phyloP scores from a whole-genome alignment of 1,140 invertebrate species.

The Drosophila persimilis region DNA sequence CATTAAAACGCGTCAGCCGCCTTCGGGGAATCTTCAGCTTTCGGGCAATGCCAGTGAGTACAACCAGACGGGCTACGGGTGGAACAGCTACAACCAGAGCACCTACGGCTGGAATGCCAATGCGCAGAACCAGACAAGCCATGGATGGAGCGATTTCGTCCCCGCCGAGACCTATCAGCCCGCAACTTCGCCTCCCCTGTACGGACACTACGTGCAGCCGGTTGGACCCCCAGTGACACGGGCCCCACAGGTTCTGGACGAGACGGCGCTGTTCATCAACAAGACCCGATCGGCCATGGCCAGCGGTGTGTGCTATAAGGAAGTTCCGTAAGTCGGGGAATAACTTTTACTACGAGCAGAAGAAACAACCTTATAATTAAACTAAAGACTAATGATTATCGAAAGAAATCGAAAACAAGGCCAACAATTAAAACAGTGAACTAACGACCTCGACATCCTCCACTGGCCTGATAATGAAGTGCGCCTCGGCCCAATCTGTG shows the following conservation, averaged over 20 bases:
- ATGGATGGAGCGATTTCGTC: slow-evolving; percentile 47
- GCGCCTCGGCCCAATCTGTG: slow-evolving; percentile 43
- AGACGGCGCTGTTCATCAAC: slow-evolving; percentile 75
- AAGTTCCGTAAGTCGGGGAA: slow-evolving; percentile 85
- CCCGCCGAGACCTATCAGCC: slow-evolving; percentile 67
- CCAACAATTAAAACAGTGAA: slow-evolving; percentile 57
- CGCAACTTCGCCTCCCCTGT: slow-evolving; percentile 19
- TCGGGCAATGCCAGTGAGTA: slow-evolving; percentile 40
- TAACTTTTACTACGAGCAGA: neutral
- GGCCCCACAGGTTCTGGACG: slow-evolving; percentile 53
- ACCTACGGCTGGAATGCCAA: slow-evolving; percentile 15
- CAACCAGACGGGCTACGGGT: slow-evolving; percentile 21
- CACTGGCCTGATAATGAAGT: slow-evolving; percentile 62
- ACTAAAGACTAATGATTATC: slow-evolving; percentile 21
- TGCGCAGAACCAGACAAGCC: slow-evolving; percentile 25
- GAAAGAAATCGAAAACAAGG: slow-evolving; percentile 48
- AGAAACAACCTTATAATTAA: slow-evolving; percentile 14
- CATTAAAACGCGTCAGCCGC: slow-evolving; percentile 70
- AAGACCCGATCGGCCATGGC: slow-evolving; percentile 74
- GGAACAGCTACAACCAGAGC: slow-evolving; percentile 29
- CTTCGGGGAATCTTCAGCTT: slow-evolving; percentile 60
- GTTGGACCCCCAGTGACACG: slow-evolving; percentile 21
- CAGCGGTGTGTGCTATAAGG: slow-evolving; percentile 84
- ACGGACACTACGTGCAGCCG: slow-evolving; percentile 59
- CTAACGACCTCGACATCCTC: slow-evolving; percentile 72